These are phyloP conservation scores for Tipula unca DNA, from an alignment of 2,888 invertebrate genomes.

Conservation along the genomic window DNA sequence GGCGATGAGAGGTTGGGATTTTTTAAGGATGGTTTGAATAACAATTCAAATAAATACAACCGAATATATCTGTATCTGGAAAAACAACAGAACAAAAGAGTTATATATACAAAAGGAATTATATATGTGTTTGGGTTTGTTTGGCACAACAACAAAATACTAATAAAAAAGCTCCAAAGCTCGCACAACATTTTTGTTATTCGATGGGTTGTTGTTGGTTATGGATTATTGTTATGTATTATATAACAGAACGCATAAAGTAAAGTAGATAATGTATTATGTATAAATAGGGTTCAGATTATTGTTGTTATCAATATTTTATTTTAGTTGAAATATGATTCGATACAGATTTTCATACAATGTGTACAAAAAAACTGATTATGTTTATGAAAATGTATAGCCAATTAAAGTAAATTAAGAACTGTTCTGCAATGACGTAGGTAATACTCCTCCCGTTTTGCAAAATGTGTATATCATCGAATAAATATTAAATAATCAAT, in stretches of 20 bases:
- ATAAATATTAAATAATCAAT: too few relatives aligned
- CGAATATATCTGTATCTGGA: background rate
- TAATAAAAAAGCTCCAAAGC: background rate
- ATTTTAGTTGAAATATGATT: background rate
- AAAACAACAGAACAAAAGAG: background rate
- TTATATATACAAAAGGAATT: background rate
- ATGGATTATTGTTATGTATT: background rate
- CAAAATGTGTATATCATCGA: too few relatives aligned
- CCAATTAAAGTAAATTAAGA: too few relatives aligned
- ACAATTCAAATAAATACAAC: background rate
- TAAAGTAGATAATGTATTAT: background rate
- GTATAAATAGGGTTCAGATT: background rate
- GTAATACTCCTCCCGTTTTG: too few relatives aligned
- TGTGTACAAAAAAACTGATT: background rate
- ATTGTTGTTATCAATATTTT: background rate
- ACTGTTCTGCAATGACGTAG: too few relatives aligned
- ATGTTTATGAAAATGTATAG: too few relatives aligned
- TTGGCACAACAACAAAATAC: background rate
- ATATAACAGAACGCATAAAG: background rate
- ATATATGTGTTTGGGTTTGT: background rate
- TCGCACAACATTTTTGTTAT: background rate
- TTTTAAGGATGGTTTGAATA: background rate
- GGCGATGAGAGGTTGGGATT: background rate
- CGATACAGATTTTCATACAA: background rate
- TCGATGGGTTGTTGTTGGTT: background rate